Base-by-base conservation (phyloP, 2,888 invertebrate genomes). In the Gortyna flavago region DNA sequence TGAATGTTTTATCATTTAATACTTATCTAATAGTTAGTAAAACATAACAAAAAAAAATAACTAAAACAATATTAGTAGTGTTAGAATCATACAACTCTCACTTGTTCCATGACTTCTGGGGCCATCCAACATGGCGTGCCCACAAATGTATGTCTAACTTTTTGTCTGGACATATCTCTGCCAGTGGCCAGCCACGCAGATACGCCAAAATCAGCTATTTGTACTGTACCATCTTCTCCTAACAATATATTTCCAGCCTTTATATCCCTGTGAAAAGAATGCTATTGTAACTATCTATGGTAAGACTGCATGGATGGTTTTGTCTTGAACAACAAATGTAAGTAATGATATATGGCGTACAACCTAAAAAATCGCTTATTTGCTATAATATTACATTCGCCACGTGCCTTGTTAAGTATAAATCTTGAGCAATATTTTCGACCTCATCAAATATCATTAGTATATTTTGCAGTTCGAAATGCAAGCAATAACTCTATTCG, bases 51-150 rank as follows among this genome's bases (percentile, higher is more conserved):
- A 35, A 61, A 35, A 61, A 44, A 48, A 69, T n/a, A 38, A 74
- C 11, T 35, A 44, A 71, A 59, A 48, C 51, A 59, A 54, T 59
- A 85, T 81, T 84, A 84, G 78, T 80, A 84, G 75, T 67, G 71
- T 59, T 81, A 81, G 78, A 77, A 83, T 72, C 71, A 84, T 78
- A 85, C 54, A 84, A 77, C 91, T 93, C 95, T 95, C 94, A 98
- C 98, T 97, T 99, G 99, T 96, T 99, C 99, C 99, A 99, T 99
- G 86, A 99, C 99, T 97, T 99, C 99, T 1, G 99, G 99, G 4
- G 99, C 99, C 99, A 99, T 99, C 99, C 99, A 99, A 93, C 99
- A 99, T 0, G 99, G 99, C 0, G 99, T 99, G 21, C 99, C 99
- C 2, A 99, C 99, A 95, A 99, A 99, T 0, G 99, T 99, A 94